phyloP scores from a whole-genome alignment of 2,888 invertebrate genomes.

The Keiferia lycopersicella region DNA sequence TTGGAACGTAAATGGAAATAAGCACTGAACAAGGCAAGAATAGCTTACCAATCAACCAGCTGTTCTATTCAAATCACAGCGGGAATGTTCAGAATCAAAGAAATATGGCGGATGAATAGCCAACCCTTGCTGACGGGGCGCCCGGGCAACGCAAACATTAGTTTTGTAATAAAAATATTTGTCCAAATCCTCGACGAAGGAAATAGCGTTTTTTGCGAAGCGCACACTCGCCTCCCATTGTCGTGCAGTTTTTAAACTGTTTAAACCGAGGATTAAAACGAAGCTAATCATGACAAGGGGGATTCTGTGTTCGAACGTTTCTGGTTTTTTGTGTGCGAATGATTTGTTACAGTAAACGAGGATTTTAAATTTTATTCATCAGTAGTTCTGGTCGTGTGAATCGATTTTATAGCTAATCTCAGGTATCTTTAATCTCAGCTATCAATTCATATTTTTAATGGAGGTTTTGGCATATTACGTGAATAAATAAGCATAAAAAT shows the following conservation, averaged over 20 bases:
- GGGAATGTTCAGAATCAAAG: slow-evolving; percentile 62
- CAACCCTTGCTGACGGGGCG: slow-evolving; percentile 71
- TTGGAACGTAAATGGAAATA: slow-evolving; percentile 11
- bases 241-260: slow-evolving; percentile 60
- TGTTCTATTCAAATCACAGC: slow-evolving; percentile 65
- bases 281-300: slow-evolving; percentile 65
- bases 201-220: slow-evolving; percentile 60
- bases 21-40: slow-evolving; percentile 39
- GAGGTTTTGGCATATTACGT: too few relatives aligned
- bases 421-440: not conserved
- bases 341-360: slow-evolving; percentile 6
- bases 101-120: slow-evolving; percentile 64
- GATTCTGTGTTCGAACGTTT: slow-evolving; percentile 42
- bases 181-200: slow-evolving; percentile 66
- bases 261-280: slow-evolving; percentile 68
- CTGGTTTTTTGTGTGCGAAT: slow-evolving; percentile 35
- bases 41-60: slow-evolving; percentile 54
- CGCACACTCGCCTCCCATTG: slow-evolving; percentile 62
- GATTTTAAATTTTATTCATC: not conserved
- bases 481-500: too few relatives aligned
- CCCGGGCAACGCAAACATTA: slow-evolving; percentile 74
- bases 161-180: slow-evolving; percentile 80
- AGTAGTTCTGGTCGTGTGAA: slow-evolving; percentile 4
- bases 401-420: not conserved
- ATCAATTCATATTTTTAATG: too few relatives aligned